Base-by-base conservation (phyloP, 2,797 vertebrate species). In the Xenops minutus region DNA sequence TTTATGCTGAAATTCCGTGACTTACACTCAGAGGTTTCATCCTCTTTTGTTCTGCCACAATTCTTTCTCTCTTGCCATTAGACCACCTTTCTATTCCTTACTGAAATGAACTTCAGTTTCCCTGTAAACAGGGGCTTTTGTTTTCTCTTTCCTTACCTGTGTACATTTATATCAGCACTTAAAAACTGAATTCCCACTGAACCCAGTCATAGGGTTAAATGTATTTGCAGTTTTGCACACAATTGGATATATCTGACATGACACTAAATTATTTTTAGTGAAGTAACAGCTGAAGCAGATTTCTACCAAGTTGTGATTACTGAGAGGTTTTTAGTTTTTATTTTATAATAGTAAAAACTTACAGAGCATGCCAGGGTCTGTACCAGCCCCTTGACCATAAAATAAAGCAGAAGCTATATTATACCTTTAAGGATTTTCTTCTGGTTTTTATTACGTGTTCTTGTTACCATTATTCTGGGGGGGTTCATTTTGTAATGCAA, bases 241-340 rank as follows among this genome's bases (percentile, higher is more conserved):
- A 82, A 72, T 73, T 1, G 6, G 91, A 54, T 96, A 79, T 83
- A 71, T 78, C 76, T 75, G 71, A 82, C 26, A 10, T 58, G 62
- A 80, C 26, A 75, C 76, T 77, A 91, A 85, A 93, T 95, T 95
- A 67, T 83, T 91, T 96, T 96, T 87, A 88, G 43, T 86, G 64
- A 41, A 34, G 20, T 23, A 91, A 74, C n/a, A 86, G 48, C 52
- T 91, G 91, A 93, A 88, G 69, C 30, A 54, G 55, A 44, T 58
- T 84, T 36, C 10, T 55, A 46, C 66, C 32, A 26, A 85, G 56
- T 46, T 93, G 24, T 91, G 88, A 83, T 89, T 88, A 84, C 67
- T 51, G 44, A 54, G 37, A 54, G 26, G 6, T 30, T 48, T 85
- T 67, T 43, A 22, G 19, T 8, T 52, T 80, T 74, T 88, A 54